phyloP scores from a whole-genome alignment of 92 coral and sea anemone species.

The Parazoanthus atlanticus region DNA sequence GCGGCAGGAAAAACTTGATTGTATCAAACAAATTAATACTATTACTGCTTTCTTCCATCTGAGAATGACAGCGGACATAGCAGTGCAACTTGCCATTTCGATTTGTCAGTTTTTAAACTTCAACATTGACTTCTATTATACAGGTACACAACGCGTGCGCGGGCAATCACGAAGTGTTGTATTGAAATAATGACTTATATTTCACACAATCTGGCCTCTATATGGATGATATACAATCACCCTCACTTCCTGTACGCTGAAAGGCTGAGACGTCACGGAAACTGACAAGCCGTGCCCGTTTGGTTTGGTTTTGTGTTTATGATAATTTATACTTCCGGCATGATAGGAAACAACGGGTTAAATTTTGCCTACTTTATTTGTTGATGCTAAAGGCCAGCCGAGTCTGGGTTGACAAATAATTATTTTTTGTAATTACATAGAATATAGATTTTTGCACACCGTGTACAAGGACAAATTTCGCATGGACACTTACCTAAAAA shows the following conservation, averaged over 20 bases:
- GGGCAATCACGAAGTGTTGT: not conserved
- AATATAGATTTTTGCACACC: not conserved
- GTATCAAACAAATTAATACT: slow-evolving; percentile 12
- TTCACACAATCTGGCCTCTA: not conserved
- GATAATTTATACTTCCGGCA: slow-evolving; percentile 11
- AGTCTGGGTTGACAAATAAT: not conserved
- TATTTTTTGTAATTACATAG: no score
- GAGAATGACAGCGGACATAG: not conserved
- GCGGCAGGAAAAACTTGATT: slow-evolving; percentile 5
- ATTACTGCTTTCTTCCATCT: slow-evolving; percentile 20
- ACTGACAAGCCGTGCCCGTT: slow-evolving; percentile 9
- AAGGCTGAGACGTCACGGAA: slow-evolving; percentile 34
- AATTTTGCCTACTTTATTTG: not conserved
- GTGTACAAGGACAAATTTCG: no score
- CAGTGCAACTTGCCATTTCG: slow-evolving; percentile 6
- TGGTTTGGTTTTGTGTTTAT: not conserved
- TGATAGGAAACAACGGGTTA: not conserved
- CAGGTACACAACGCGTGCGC: not conserved
- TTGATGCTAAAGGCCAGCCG: not conserved
- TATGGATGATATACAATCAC: not conserved
- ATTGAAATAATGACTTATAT: not conserved
- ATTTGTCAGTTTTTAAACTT: not conserved
- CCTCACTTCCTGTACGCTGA: slow-evolving; percentile 27
- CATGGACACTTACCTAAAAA: not conserved
- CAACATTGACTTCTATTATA: not conserved